These are phyloP conservation scores for Montipora capitata DNA, from an alignment of 92 coral and sea anemone genomes.

Conservation along the genomic window DNA sequence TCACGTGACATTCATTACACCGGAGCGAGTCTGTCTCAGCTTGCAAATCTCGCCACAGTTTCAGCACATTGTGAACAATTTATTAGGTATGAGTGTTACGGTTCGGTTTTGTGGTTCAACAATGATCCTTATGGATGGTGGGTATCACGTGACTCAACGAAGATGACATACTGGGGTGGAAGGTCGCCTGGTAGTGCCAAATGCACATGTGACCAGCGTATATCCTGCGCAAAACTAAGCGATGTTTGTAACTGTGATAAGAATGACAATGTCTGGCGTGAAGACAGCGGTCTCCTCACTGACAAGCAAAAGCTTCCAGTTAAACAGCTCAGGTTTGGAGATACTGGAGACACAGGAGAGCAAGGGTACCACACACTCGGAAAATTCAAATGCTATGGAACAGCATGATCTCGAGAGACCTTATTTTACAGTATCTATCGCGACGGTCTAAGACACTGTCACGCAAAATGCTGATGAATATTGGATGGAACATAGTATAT, in stretches of 20 bases:
- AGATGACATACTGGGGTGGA: conserved; percentile 33
- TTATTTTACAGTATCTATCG: too few relatives aligned
- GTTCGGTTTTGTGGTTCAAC: not conserved
- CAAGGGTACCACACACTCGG: too few relatives aligned
- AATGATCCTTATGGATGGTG: not conserved
- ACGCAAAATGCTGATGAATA: too few relatives aligned
- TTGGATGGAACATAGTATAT: too few relatives aligned
- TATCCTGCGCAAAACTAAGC: conserved; percentile 32
- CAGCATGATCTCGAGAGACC: too few relatives aligned
- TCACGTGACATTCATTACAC: not conserved
- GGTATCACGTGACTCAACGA: conserved; percentile 18
- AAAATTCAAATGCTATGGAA: too few relatives aligned
- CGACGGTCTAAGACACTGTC: too few relatives aligned
- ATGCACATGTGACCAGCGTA: conserved; percentile 74
- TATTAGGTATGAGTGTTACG: not conserved
- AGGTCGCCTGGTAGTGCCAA: conserved; percentile 18
- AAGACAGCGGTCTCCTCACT: conserved; percentile 63
- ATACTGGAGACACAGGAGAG: not conserved
- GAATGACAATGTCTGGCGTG: conserved; percentile 38
- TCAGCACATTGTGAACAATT: not conserved
- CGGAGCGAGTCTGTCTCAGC: not conserved
- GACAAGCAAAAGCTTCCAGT: conserved; percentile 65
- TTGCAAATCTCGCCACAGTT: not conserved
- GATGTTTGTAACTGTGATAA: conserved; percentile 61
- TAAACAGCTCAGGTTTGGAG: conserved; percentile 78